Conservation (phyloP, 2,113 vertebrate genomes). For the Equus przewalskii region DNA sequence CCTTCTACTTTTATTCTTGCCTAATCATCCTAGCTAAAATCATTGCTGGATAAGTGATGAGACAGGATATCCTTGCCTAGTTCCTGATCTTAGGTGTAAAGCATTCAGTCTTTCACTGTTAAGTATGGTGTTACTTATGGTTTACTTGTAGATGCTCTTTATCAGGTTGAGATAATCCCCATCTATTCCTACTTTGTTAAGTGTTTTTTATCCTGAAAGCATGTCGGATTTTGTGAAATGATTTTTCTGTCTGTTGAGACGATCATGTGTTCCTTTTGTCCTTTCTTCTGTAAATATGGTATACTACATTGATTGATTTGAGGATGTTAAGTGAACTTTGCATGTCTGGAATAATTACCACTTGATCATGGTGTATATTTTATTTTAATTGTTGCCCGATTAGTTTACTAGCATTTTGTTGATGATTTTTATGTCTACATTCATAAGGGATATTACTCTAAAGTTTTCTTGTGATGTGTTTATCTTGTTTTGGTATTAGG, state of each 20-base stretch:
- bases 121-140: not conserved
- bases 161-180: not conserved
- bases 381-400: not conserved
- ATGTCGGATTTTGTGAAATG: not conserved
- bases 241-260: not conserved
- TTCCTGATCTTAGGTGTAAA: not conserved
- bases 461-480: not conserved
- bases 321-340: not conserved
- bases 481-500: not conserved
- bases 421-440: not conserved
- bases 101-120: not conserved
- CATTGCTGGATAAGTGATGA: not conserved
- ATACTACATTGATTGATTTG: not conserved
- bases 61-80: not conserved
- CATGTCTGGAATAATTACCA: not conserved
- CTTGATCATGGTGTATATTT: not conserved
- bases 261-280: not conserved
- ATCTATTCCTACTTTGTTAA: not conserved
- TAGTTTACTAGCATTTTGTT: not conserved
- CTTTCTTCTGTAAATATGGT: not conserved
- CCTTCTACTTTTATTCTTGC: not conserved
- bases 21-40: not conserved
- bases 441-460: not conserved
- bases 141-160: not conserved
- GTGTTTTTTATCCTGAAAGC: not conserved